phyloP scores from a whole-genome alignment of 2,113 vertebrate species.

The Calidris pugnax region DNA sequence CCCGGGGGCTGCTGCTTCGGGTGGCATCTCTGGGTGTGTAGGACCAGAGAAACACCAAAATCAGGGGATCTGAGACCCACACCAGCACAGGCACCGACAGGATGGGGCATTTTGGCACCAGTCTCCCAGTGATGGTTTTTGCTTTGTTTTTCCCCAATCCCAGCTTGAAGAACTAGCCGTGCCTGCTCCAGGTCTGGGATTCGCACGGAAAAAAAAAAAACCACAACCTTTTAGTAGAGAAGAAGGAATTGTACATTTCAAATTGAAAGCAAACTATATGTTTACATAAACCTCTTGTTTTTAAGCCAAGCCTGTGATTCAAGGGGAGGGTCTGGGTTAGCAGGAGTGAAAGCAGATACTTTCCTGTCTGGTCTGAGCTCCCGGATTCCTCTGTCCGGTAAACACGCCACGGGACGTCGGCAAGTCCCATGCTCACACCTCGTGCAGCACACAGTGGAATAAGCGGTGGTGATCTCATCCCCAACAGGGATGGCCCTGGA shows the following conservation, averaged over 20 bases:
- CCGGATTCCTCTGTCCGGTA: neutral
- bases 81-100: neutral
- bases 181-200: neutral
- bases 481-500: rapidly evolving
- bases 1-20: rapidly evolving
- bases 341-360: neutral
- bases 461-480: neutral
- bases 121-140: neutral
- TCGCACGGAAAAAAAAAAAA: rapidly evolving
- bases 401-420: neutral
- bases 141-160: neutral
- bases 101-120: neutral
- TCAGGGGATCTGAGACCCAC: rapidly evolving
- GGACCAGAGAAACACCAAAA: neutral
- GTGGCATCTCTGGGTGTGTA: rapidly evolving
- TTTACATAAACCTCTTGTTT: constrained; percentile 22
- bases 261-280: neutral
- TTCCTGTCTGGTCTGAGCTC: constrained; percentile 38
- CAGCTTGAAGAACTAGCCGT: neutral
- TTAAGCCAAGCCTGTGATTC: constrained; percentile 16
- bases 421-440: neutral
- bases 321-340: neutral
- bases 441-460: neutral
- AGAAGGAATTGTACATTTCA: neutral
- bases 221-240: neutral